Evolutionary conservation across 2,797 vertebrate species (phyloP), one percentile per base, ranked within the genome.

Genomic region (Sphenopsis melanotis): DNA sequence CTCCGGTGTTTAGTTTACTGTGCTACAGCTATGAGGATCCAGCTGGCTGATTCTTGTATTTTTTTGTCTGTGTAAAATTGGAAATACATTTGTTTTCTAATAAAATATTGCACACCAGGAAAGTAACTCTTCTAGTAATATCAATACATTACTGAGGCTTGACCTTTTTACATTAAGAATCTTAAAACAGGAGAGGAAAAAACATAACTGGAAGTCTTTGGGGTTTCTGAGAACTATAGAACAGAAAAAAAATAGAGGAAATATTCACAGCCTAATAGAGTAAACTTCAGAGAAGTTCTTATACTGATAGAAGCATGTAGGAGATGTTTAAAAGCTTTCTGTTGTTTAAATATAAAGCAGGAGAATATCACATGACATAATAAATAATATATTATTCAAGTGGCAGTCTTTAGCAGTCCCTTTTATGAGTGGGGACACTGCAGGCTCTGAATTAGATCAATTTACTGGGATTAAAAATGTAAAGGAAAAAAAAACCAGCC

Each of bases 401-500:
- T 47, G 44, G 4, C 6, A 50, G 44, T 66, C 15, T 44, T 78
- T 63, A 81, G 27, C 12, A 32, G 12, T n/a, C 23, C 3, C 50
- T 57, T 88, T 32, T 10, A 49, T 49, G 34, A 72, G 37, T 32
- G 26, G 6, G 27, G 9, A 46, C 22, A 78, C 15, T 50, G 22
- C 57, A 36, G 24, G 4, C 11, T 75, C 37, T 76, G 30, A 80
- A 59, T 42, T n/a, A 76, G 26, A 68, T 16, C 39, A 2, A 59
- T 39, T 59, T 78, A 55, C 30, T 57, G 30, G 11, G 30, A 87
- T 14, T 26, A 32, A 60, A 77, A 56, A 46, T 11, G 1, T 26
- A 72, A 72, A 19, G 4, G 1, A 4, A 44, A 70, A 71, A 46
- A 7, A 0, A 57, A 0, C 0, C 15, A 60, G 17, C 2, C 44